Evolutionary conservation across 2,888 invertebrate species (phyloP).

Genomic region (Nomada goodeniana): DNA sequence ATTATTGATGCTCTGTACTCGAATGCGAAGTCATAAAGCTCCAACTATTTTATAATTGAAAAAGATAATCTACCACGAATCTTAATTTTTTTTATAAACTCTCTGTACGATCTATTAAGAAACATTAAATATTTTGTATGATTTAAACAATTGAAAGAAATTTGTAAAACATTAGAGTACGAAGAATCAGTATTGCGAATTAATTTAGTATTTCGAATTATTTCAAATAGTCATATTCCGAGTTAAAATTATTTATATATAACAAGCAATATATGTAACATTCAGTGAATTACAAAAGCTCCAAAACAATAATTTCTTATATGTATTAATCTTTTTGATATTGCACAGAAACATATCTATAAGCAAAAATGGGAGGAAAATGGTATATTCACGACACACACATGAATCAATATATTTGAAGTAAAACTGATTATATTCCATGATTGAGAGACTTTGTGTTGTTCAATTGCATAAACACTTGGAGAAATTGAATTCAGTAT

Average conservation of each 20-base stretch:
- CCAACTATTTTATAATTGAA: not conserved
- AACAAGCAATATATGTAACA: slow-evolving; percentile 35
- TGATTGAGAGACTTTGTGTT: slow-evolving; percentile 47
- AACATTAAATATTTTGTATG: slow-evolving; percentile 6
- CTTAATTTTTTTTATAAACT: slow-evolving; percentile 2
- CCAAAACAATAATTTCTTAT: slow-evolving; percentile 34
- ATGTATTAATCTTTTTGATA: slow-evolving; percentile 27
- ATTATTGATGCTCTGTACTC: slow-evolving; percentile 45
- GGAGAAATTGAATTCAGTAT: not conserved
- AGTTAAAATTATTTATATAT: slow-evolving; percentile 25
- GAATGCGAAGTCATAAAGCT: slow-evolving; percentile 5
- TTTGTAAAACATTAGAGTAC: slow-evolving; percentile 27
- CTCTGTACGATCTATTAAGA: not conserved
- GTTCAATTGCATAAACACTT: not conserved
- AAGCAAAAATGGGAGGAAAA: slow-evolving; percentile 44
- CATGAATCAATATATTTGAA: slow-evolving; percentile 43
- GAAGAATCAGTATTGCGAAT: slow-evolving; percentile 40
- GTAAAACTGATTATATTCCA: slow-evolving; percentile 37
- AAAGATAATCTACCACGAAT: not conserved
- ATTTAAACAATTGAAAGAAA: not conserved
- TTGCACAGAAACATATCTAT: slow-evolving; percentile 26
- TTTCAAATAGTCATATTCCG: slow-evolving; percentile 9
- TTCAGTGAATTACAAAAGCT: slow-evolving; percentile 38
- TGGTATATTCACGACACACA: slow-evolving; percentile 29
- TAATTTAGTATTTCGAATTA: slow-evolving; percentile 24